Base-by-base conservation (phyloP, 2,888 invertebrate genomes). In the Argynnis bischoffii region DNA sequence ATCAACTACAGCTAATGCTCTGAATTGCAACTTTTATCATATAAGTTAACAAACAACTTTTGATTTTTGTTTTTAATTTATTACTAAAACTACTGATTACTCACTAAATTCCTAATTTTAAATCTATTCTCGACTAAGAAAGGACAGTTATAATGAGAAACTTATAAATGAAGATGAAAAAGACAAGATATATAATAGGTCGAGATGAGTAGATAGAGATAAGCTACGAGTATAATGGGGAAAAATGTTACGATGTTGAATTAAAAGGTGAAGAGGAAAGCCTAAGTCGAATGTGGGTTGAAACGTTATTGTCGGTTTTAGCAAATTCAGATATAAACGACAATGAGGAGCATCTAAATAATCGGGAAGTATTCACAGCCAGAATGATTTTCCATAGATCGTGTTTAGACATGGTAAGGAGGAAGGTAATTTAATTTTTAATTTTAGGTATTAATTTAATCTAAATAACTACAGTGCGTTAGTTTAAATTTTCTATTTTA, bases 11-110 rank as follows among this genome's bases (percentile, higher is more conserved):
- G 84, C 89, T 90, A 91, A 90, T 81, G 81, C 88, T 92, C 92
- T 91, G 92, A 92, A 92, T 90, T 91, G 92, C 92, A 90, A 89
- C 78, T 89, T 91, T 89, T 90, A 89, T 88, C 82, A 83, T 89
- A 84, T 81, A 85, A 85, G 88, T 92, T 91, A 92, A 91, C 92
- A 90, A 92, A 89, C 90, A 92, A 90, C 89, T 90, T 57, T 87
- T 89, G 86, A 85, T 84, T 75, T 76, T 82, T 82, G 77, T 81
- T 85, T 81, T 86, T 74, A 73, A 72, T 73, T 77, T 74, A 79
- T 72, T 79, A 73, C 85, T 91, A 89, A 77, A 69, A 75, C 89
- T 91, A 91, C 89, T 69, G 67, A 77, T 82, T 89, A 89, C 83
- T 78, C 70, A 69, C 89, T 91, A 90, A 79, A 71, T 79, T 79